Evolutionary conservation across 2,888 invertebrate genomes (phyloP).

Genomic region (Caradrina kadenii): DNA sequence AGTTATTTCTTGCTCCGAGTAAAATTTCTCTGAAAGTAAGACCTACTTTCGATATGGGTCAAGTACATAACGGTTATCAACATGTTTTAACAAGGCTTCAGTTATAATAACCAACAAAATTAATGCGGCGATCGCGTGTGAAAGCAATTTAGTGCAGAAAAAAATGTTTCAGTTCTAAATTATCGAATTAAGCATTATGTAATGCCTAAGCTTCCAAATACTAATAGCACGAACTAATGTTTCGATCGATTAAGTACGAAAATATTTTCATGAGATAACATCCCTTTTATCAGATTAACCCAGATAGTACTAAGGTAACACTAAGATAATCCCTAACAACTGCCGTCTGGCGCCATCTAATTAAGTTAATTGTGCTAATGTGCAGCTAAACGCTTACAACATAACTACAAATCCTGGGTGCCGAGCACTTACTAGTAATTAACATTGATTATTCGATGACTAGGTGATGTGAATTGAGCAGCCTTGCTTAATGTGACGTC

Average conservation of each 20-base stretch:
- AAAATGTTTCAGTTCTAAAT: constrained; percentile 41
- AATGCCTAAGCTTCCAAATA: constrained; percentile 31
- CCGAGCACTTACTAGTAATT: constrained; percentile 41
- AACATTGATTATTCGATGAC: constrained; percentile 45
- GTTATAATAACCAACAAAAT: constrained; percentile 67
- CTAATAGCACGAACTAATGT: constrained; percentile 13
- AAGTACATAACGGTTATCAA: constrained; percentile 60
- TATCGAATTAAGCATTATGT: constrained; percentile 41
- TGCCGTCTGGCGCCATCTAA: constrained; percentile 45
- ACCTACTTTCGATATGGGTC: constrained; percentile 59
- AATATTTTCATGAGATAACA: constrained; percentile 3
- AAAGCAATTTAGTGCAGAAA: constrained; percentile 53
- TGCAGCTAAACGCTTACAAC: constrained; percentile 52
- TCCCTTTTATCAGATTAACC: constrained; percentile 14
- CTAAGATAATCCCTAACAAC: constrained; percentile 40
- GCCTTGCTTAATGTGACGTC: neutral
- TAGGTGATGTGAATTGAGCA: constrained; percentile 16
- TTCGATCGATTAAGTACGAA: neutral
- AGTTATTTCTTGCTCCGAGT: constrained; percentile 36
- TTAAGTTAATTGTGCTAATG: constrained; percentile 57
- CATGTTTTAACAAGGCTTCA: constrained; percentile 57
- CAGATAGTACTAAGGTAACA: constrained; percentile 16
- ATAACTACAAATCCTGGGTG: constrained; percentile 47
- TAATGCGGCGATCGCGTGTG: constrained; percentile 73
- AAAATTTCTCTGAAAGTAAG: constrained; percentile 49